These are phyloP conservation scores for Acleris holmiana DNA, from an alignment of 2,888 invertebrate genomes.

Conservation along the genomic window DNA sequence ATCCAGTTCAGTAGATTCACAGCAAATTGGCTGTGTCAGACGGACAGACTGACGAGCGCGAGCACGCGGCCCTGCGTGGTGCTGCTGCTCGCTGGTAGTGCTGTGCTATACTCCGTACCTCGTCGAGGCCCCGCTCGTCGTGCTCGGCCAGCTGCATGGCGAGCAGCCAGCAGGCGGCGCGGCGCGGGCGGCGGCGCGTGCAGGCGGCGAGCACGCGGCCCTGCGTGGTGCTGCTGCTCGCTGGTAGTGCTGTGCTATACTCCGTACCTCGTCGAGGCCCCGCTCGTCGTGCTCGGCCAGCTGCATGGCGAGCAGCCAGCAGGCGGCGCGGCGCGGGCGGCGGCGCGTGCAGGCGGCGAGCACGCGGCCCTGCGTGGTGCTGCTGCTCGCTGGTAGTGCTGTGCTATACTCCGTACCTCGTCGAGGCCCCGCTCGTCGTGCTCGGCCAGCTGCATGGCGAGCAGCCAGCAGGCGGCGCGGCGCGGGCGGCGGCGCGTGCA, in stretches of 20 bases:
- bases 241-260: neutral
- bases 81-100: neutral
- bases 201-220: slow-evolving; percentile 87
- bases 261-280: slow-evolving; percentile 77
- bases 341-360: slow-evolving; percentile 90
- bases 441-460: slow-evolving; percentile 87
- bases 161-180: slow-evolving; percentile 88
- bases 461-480: slow-evolving; percentile 89
- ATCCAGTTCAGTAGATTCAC: no score
- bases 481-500: slow-evolving; percentile 92
- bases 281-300: slow-evolving; percentile 86
- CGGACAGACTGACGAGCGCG: no score
- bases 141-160: slow-evolving; percentile 87
- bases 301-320: slow-evolving; percentile 89
- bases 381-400: slow-evolving; percentile 13
- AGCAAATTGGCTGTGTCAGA: no score
- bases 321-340: slow-evolving; percentile 88
- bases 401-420: slow-evolving; percentile 62
- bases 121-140: slow-evolving; percentile 78
- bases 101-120: slow-evolving; percentile 57
- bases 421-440: slow-evolving; percentile 78
- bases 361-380: slow-evolving; percentile 66
- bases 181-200: slow-evolving; percentile 91
- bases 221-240: slow-evolving; percentile 43
- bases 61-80: neutral